Percentiles rank a stretch among this genome's conserved stretches.
These are phyloP conservation scores for Serranus cabrilla DNA, from an alignment of 2,797 vertebrate species.

Conservation along the genomic window DNA sequence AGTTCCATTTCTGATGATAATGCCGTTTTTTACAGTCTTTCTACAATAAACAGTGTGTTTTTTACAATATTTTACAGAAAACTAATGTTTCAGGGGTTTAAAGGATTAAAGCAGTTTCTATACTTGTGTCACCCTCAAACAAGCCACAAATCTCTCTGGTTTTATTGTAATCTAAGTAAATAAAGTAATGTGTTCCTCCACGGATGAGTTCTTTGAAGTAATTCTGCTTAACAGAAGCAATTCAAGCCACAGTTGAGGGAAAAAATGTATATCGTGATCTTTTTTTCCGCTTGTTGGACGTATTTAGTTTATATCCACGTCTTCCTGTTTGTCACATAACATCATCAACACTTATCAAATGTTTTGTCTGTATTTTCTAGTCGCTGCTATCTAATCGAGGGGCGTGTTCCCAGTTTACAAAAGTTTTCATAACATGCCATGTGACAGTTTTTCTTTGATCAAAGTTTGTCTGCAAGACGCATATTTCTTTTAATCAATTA, in stretches of 20 bases:
- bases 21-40: too few relatives aligned
- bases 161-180: neutral
- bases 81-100: too few relatives aligned
- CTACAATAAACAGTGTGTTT: too few relatives aligned
- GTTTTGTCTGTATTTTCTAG: slow-evolving; percentile 53
- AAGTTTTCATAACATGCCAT: slow-evolving; percentile 6
- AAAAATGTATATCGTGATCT: neutral
- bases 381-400: neutral
- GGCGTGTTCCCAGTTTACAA: neutral
- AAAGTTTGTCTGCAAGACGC: neutral
- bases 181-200: neutral
- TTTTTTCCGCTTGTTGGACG: neutral
- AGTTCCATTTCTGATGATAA: too few relatives aligned
- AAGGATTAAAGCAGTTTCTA: neutral
- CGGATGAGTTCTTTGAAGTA: neutral
- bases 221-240: neutral
- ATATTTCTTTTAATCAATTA: neutral
- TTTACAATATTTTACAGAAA: too few relatives aligned
- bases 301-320: neutral
- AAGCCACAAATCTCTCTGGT: neutral
- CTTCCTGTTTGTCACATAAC: slow-evolving; percentile 63
- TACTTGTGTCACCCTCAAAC: neutral
- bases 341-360: slow-evolving; percentile 53
- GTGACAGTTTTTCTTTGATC: slow-evolving; percentile 13
- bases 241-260: neutral